These are phyloP conservation scores for Calidris pygmaea DNA, from an alignment of 2,113 vertebrate genomes.

Conservation along the genomic window DNA sequence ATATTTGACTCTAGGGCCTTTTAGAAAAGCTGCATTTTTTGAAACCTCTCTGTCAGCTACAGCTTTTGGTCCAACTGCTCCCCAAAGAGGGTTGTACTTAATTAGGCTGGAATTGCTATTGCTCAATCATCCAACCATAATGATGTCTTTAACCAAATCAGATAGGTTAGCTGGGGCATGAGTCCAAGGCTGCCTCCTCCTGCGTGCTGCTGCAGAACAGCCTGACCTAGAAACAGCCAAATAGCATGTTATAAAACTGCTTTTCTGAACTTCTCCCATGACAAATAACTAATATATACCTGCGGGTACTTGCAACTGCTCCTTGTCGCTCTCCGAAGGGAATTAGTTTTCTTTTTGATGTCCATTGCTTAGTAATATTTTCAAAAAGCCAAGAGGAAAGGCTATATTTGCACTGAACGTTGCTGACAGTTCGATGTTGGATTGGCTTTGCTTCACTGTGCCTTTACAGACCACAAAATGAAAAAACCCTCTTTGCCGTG, in stretches of 20 bases:
- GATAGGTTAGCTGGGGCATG: neutral
- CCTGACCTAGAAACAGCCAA: slow-evolving; percentile 60
- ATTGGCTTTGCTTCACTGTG: neutral
- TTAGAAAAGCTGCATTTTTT: slow-evolving; percentile 14
- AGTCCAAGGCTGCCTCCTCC: neutral
- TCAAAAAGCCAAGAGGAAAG: neutral
- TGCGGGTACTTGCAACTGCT: neutral
- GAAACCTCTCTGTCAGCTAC: slow-evolving; percentile 16
- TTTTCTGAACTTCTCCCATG: neutral
- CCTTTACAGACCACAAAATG: neutral
- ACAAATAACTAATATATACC: neutral
- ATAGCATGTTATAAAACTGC: neutral
- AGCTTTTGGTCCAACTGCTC: slow-evolving; percentile 28
- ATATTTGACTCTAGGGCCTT: slow-evolving; percentile 18
- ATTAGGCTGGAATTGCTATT: slow-evolving; percentile 25
- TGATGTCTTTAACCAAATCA: neutral
- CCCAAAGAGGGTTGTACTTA: slow-evolving; percentile 22
- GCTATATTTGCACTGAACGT: slow-evolving; percentile 18
- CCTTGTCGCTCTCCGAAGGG: neutral
- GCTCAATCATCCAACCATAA: slow-evolving; percentile 16
- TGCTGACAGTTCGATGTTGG: neutral
- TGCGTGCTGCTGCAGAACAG: slow-evolving; percentile 9
- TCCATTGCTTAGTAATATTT: neutral
- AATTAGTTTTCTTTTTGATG: neutral
- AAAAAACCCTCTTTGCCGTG: neutral